Percentiles rank a stretch among this genome's conserved stretches.
These are phyloP conservation scores for Hemithea aestivaria DNA, from an alignment of 2,888 invertebrate species.

Conservation along the genomic window DNA sequence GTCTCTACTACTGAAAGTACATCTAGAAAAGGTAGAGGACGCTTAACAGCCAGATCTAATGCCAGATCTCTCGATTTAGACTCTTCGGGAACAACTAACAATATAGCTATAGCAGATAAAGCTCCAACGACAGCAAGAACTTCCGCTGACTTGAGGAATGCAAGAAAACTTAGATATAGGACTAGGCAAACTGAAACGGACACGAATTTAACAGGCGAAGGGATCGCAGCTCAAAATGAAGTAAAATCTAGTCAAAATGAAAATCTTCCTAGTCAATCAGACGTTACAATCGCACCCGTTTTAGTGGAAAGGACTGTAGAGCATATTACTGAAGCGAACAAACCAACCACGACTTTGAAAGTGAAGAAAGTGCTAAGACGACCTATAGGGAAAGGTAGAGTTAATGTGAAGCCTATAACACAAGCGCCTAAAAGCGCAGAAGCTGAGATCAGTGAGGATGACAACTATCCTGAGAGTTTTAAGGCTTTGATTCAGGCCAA, in stretches of 20 bases:
- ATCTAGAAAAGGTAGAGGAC: slow-evolving; percentile 42
- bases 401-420: slow-evolving; percentile 37
- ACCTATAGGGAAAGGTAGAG: slow-evolving; percentile 47
- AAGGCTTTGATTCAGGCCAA: slow-evolving; percentile 82
- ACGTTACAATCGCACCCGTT: slow-evolving; percentile 37
- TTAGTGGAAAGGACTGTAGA: slow-evolving; percentile 40
- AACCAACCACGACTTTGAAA: slow-evolving; percentile 46
- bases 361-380: slow-evolving; percentile 54
- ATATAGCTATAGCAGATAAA: slow-evolving; percentile 51
- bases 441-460: slow-evolving; percentile 78
- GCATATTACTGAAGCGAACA: slow-evolving; percentile 47
- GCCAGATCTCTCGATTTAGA: slow-evolving; percentile 50
- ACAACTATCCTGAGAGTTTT: slow-evolving; percentile 83
- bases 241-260: slow-evolving; percentile 64
- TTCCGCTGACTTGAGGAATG: slow-evolving; percentile 47
- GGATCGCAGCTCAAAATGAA: slow-evolving; percentile 48
- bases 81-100: slow-evolving; percentile 61
- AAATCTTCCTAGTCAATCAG: slow-evolving; percentile 60
- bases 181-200: slow-evolving; percentile 58
- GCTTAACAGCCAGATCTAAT: slow-evolving; percentile 48
- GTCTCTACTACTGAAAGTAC: slow-evolving; percentile 41
- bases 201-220: slow-evolving; percentile 63
- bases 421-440: slow-evolving; percentile 49
- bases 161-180: slow-evolving; percentile 60
- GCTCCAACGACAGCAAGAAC: slow-evolving; percentile 54